Conservation (phyloP, 2,797 vertebrate genomes). For the Hemibagrus guttatus region DNA sequence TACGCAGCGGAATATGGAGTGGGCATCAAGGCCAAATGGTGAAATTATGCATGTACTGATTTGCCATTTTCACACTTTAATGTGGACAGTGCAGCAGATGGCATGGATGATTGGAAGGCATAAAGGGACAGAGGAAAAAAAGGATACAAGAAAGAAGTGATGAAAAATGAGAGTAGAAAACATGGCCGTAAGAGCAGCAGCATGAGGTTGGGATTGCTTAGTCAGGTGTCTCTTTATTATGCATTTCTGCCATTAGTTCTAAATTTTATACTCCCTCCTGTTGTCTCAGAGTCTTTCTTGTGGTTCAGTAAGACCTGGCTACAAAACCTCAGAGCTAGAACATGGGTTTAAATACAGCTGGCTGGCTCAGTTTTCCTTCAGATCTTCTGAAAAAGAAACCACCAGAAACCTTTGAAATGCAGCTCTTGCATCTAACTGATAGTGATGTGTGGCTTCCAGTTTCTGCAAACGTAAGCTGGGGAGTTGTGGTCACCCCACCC, state of each 20-base stretch:
- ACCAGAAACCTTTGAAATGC: conserved; percentile 27
- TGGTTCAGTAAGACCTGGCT: conserved; percentile 32
- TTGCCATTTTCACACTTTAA: conserved; percentile 35
- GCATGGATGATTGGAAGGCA: not conserved
- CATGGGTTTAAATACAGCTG: conserved; percentile 37
- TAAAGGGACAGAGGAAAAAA: not conserved
- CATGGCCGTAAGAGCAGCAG: not conserved
- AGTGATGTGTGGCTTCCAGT: not conserved
- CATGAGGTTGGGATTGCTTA: conserved; percentile 29
- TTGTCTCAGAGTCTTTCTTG: conserved; percentile 47
- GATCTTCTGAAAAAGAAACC: conserved; percentile 32
- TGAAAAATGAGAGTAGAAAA: not conserved
- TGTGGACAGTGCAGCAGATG: conserved; percentile 32
- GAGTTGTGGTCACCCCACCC: conserved; percentile 1
- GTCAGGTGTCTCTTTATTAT: conserved; percentile 35
- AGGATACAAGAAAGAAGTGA: not conserved
- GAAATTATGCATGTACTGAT: conserved; percentile 17
- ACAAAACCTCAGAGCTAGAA: conserved; percentile 18
- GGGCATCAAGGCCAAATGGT: conserved; percentile 30
- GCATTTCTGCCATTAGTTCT: conserved; percentile 7
- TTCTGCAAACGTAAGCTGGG: conserved; percentile 10
- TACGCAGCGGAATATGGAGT: conserved; percentile 42
- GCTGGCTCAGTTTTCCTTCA: conserved; percentile 26
- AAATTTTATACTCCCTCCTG: conserved; percentile 22
- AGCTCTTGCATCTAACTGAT: conserved; percentile 6